A percentile compares a stretch with the other conserved stretches of the same genome.
phyloP scores from a whole-genome alignment of 2,113 vertebrate species.

The Paedocypris sp. region DNA sequence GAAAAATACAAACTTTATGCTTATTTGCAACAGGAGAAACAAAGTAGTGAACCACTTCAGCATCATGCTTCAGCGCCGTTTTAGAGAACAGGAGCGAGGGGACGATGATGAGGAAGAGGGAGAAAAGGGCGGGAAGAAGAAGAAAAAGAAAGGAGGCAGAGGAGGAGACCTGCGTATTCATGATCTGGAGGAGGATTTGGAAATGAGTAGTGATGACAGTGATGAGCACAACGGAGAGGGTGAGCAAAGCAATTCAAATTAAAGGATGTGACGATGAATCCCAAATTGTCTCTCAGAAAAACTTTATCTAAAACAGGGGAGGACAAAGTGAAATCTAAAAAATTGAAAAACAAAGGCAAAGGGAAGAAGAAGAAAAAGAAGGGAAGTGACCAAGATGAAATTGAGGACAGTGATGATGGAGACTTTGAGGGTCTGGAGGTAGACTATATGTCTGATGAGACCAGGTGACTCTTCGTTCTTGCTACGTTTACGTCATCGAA shows the following conservation, averaged over 20 bases:
- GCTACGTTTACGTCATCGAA: neutral
- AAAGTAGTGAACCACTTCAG: constrained; percentile 91
- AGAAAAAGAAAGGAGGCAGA: constrained; percentile 61
- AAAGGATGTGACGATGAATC: neutral
- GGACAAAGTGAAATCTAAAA: constrained; percentile 51
- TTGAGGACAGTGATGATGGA: constrained; percentile 83
- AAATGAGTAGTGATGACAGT: constrained; percentile 78
- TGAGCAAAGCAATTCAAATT: constrained; percentile 31
- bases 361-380: constrained; percentile 66
- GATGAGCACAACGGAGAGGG: constrained; percentile 72
- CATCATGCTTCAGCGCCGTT: constrained; percentile 87
- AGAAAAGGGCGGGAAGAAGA: constrained; percentile 56
- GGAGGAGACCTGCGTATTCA: constrained; percentile 71
- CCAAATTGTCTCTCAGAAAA: no score
- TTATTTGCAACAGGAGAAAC: constrained; percentile 64
- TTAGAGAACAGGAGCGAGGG: constrained; percentile 74
- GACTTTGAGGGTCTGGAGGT: constrained; percentile 86
- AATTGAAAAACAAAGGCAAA: constrained; percentile 58
- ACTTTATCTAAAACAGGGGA: constrained; percentile 45
- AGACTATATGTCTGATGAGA: constrained; percentile 88
- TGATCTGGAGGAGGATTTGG: constrained; percentile 82
- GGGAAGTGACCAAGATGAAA: constrained; percentile 60
- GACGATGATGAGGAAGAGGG: constrained; percentile 64
- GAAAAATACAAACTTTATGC: neutral
- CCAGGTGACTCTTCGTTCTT: constrained; percentile 57